Conservation (phyloP, 2,797 vertebrate species). For the Austrolebias charrua region DNA sequence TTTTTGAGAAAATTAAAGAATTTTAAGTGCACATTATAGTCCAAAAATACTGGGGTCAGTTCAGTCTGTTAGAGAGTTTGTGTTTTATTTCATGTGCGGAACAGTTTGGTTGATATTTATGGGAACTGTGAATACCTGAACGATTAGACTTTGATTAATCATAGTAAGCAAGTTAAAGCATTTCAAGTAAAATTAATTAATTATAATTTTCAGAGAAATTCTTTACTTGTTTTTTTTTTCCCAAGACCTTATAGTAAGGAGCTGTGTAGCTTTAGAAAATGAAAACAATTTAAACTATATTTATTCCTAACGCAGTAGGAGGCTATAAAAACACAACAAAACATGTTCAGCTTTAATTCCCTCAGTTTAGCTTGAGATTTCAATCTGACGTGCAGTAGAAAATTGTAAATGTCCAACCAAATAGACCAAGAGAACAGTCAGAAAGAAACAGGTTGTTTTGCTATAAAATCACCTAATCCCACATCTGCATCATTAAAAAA, state of each 20-base stretch:
- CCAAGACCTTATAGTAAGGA: too few species aligned
- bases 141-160: not conserved
- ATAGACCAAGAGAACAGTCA: too few species aligned
- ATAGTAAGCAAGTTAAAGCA: too few species aligned
- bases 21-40: too few species aligned
- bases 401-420: not conserved
- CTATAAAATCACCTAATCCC: not conserved
- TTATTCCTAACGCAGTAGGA: not conserved
- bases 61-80: too few species aligned
- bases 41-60: too few species aligned
- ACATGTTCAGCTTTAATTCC: not conserved
- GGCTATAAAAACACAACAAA: not conserved
- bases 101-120: not conserved
- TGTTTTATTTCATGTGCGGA: not conserved
- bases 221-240: too few species aligned
- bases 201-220: not conserved
- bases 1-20: too few species aligned
- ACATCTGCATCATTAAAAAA: not conserved
- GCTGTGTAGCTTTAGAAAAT: not conserved
- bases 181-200: not conserved
- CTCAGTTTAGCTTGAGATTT: not conserved
- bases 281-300: not conserved
- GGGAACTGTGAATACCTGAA: not conserved
- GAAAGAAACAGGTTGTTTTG: too few species aligned
- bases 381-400: not conserved